These are phyloP conservation scores for Cancer borealis DNA, from an alignment of 2,888 invertebrate species.

Conservation along the genomic window DNA sequence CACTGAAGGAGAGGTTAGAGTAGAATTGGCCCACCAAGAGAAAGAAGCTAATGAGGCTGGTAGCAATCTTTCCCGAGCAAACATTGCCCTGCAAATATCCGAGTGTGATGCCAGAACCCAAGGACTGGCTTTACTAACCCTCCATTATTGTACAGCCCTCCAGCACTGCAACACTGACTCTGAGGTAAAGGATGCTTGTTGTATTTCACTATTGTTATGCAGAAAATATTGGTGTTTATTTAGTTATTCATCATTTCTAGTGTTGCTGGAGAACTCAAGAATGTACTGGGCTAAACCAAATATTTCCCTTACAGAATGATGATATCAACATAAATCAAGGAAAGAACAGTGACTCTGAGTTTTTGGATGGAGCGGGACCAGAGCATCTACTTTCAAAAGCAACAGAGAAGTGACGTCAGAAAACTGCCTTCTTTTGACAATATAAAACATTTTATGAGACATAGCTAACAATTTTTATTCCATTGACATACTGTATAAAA, in stretches of 20 bases:
- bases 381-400: background rate
- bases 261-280: too few species aligned
- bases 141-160: constrained; percentile 96
- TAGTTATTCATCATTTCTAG: too few species aligned
- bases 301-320: background rate
- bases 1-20: constrained; percentile 84
- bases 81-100: constrained; percentile 80
- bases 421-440: background rate
- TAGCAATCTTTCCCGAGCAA: constrained; percentile 79
- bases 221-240: too few species aligned
- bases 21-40: constrained; percentile 82
- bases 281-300: too few species aligned
- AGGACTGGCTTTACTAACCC: constrained; percentile 93
- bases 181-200: constrained; percentile 31
- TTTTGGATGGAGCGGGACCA: background rate
- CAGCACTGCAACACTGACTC: constrained; percentile 83
- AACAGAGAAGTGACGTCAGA: background rate
- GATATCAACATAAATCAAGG: background rate
- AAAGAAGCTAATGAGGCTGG: constrained; percentile 79
- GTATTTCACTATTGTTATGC: background rate
- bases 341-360: background rate
- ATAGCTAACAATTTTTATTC: background rate
- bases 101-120: constrained; percentile 92
- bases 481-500: background rate
- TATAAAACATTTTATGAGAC: background rate